phyloP scores from a whole-genome alignment of 35 echinoderm and acorn worm species.

The Patiria miniata region DNA sequence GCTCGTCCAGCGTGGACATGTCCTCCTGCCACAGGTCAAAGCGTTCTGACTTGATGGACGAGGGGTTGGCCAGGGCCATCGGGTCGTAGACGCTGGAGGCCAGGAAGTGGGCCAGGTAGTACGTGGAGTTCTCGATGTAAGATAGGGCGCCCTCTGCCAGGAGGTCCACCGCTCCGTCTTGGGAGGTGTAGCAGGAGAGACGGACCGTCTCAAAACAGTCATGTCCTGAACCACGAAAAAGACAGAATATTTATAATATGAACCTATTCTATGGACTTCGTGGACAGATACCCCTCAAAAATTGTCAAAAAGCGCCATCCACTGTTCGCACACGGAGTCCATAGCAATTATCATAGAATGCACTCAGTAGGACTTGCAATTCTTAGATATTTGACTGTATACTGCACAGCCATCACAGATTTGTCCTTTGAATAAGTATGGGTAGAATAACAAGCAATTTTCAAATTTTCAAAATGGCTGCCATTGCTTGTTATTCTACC shows the following conservation, averaged over 20 bases:
- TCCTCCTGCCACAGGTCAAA: slow-evolving; percentile 85
- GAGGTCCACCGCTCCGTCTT: slow-evolving; percentile 15
- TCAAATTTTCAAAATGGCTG: no score
- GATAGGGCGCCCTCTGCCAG: slow-evolving; percentile 66
- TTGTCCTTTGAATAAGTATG: no score
- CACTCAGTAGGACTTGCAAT: no score
- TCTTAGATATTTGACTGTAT: no score
- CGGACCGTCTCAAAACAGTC: slow-evolving; percentile 73
- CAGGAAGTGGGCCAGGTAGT: slow-evolving; percentile 70
- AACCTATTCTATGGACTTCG: background rate
- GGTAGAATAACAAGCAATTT: no score
- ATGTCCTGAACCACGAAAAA: slow-evolving; percentile 66
- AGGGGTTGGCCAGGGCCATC: slow-evolving; percentile 69
- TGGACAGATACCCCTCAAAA: background rate
- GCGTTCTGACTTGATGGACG: slow-evolving; percentile 70
- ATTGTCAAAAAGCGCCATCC: no score
- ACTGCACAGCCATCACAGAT: no score
- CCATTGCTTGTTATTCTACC: no score
- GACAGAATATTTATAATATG: background rate
- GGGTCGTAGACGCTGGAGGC: slow-evolving; percentile 85
- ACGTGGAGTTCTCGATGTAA: slow-evolving; percentile 71
- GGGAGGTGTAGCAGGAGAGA: slow-evolving; percentile 58
- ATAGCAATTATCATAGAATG: no score
- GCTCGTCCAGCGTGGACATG: slow-evolving; percentile 68
- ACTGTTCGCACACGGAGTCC: no score